phyloP scores from a whole-genome alignment of 2,113 vertebrate genomes.

The Tonatia bakeri region DNA sequence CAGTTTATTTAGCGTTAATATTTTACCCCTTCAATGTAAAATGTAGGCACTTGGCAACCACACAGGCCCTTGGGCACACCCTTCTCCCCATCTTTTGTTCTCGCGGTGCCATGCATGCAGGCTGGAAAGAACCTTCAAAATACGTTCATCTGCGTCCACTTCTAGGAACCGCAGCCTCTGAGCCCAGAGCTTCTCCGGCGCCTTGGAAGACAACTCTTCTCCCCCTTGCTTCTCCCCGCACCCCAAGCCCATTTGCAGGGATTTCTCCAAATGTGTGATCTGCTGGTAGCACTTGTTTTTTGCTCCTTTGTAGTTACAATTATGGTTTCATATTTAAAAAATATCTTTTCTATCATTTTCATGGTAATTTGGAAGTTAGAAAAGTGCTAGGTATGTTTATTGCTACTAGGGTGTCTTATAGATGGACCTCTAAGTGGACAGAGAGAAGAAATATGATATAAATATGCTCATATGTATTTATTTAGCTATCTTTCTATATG shows the following conservation, averaged over 20 bases:
- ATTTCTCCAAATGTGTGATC: neutral
- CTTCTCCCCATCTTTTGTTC: neutral
- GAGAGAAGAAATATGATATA: neutral
- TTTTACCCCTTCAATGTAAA: neutral
- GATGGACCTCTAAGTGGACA: neutral
- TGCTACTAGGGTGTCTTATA: neutral
- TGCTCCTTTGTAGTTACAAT: neutral
- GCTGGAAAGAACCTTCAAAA: neutral
- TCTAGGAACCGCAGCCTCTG: neutral
- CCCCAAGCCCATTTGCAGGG: neutral
- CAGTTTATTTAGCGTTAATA: neutral
- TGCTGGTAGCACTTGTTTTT: neutral
- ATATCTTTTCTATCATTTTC: neutral
- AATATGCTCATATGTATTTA: neutral
- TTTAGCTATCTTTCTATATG: neutral
- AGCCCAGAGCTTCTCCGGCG: neutral
- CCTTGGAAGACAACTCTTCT: neutral
- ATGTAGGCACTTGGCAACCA: neutral
- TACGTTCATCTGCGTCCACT: accelerated
- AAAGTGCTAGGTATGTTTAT: neutral
- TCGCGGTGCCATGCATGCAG: accelerated
- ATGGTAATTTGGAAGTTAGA: neutral
- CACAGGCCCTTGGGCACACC: neutral
- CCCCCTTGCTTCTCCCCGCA: neutral
- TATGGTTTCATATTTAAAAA: neutral